phyloP scores from a whole-genome alignment of 2,797 vertebrate species.

The Tiaroga cobitis region DNA sequence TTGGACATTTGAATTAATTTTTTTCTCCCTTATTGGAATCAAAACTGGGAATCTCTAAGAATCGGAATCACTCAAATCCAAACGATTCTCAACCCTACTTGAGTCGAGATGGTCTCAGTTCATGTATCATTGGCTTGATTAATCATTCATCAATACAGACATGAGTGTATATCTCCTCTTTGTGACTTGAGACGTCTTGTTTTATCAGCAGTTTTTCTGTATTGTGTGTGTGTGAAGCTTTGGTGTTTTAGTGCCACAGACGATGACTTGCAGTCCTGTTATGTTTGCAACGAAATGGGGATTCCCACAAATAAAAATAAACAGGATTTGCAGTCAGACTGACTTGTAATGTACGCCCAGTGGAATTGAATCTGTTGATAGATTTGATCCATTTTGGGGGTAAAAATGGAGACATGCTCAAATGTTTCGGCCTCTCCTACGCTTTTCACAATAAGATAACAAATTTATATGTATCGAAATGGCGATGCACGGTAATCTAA shows the following conservation, averaged over 20 bases:
- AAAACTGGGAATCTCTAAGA: background rate
- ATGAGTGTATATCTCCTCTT: background rate
- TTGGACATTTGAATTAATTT: too few species aligned
- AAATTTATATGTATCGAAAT: constrained; percentile 33
- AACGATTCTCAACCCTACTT: background rate
- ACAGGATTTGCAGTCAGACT: constrained; percentile 30
- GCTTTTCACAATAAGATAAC: constrained; percentile 23
- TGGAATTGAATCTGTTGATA: constrained; percentile 4
- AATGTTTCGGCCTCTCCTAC: constrained; percentile 30
- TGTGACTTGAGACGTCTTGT: background rate
- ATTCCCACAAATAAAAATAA: constrained; percentile 40
- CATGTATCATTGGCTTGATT: background rate
- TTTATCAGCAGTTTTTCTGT: background rate
- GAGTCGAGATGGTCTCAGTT: background rate
- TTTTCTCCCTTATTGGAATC: too few species aligned
- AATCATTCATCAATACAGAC: background rate
- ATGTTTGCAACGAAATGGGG: constrained; percentile 48
- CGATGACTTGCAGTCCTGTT: constrained; percentile 34
- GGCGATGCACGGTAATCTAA: background rate
- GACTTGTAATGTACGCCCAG: constrained; percentile 37
- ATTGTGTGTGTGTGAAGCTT: background rate
- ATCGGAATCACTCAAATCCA: background rate
- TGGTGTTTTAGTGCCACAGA: constrained; percentile 39
- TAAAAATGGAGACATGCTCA: constrained; percentile 29
- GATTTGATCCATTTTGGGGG: background rate